Evolutionary conservation across 1,140 invertebrate species (phyloP).

Genomic region (Bombus turneri): DNA sequence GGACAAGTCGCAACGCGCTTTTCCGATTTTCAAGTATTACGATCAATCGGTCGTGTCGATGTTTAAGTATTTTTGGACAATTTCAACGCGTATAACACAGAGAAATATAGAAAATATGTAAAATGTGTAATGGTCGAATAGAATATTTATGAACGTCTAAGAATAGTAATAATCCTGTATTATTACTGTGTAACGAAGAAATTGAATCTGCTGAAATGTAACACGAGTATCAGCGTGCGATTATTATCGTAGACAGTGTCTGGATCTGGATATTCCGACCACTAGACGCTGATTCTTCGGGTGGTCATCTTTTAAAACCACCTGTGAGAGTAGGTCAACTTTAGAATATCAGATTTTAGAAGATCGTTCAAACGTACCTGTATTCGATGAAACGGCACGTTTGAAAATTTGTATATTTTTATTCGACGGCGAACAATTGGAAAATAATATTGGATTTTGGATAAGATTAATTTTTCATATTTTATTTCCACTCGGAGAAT

Average conservation of each 20-base stretch:
- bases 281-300: not conserved
- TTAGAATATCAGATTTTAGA: too few species aligned
- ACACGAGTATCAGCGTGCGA: not conserved
- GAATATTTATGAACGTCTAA: not conserved
- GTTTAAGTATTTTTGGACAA: not conserved
- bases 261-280: slow-evolving; percentile 10
- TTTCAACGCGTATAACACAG: not conserved
- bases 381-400: too few species aligned
- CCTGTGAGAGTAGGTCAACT: not conserved
- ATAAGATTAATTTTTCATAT: too few species aligned
- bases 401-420: too few species aligned
- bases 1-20: too few species aligned
- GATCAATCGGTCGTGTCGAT: too few species aligned
- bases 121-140: not conserved
- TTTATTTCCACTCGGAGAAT: too few species aligned
- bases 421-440: too few species aligned
- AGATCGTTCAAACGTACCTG: too few species aligned
- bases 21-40: rapidly evolving
- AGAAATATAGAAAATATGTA: not conserved
- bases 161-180: not conserved
- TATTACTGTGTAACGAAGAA: not conserved
- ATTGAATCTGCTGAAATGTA: not conserved
- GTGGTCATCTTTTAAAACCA: not conserved
- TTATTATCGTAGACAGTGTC: not conserved
- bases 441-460: too few species aligned